Base-by-base conservation (phyloP, 2,797 vertebrate genomes). In the Sebastes taczanowskii region DNA sequence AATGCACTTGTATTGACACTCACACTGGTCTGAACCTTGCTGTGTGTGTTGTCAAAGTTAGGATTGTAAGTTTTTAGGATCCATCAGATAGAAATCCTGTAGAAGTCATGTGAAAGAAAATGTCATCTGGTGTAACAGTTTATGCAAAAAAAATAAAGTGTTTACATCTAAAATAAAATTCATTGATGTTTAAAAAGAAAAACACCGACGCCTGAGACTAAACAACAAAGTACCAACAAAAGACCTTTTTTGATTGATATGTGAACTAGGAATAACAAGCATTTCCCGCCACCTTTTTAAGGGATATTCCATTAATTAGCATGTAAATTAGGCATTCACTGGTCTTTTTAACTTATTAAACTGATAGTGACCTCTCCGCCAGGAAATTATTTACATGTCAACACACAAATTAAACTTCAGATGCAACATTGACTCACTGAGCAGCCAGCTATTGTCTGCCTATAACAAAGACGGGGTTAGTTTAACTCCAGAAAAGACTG, bases 311-410 rank as follows among this genome's bases (percentile, higher is more conserved):
- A 27, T 59, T 68, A 81, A 83, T 83, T 71, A 74, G 71, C 71
- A 79, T 70, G 60, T 63, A 61, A 78, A 77, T 46, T 1, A 34
- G 20, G 1, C 25, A 5, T 61, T 78, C 55, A 11, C 58, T 11
- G 34, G 16, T 32, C 82, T 67, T 78, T 75, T 66, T 63, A 80
- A 83, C 78, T 75, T 71, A 55, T 79, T 74, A 78, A 88, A 81
- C 52, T 52, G 56, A 66, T 7, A 10, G 75, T 68, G 82, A 86
- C 87, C 86, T 83, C 60, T 75, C 9, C 3, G 74, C 38, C 25
- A 49, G 71, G 8, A 74, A 71, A 86, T 92, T 76, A 86, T 77
- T 88, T 82, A 89, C 85, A 89, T 46, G 87, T 86, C 85, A 82
- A 64, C 80, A 82, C 73, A 84, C 85, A 84, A 69, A 82, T 69